Evolutionary conservation across 2,113 vertebrate species (phyloP).

Genomic region (Poeciliopsis turrubarensis): DNA sequence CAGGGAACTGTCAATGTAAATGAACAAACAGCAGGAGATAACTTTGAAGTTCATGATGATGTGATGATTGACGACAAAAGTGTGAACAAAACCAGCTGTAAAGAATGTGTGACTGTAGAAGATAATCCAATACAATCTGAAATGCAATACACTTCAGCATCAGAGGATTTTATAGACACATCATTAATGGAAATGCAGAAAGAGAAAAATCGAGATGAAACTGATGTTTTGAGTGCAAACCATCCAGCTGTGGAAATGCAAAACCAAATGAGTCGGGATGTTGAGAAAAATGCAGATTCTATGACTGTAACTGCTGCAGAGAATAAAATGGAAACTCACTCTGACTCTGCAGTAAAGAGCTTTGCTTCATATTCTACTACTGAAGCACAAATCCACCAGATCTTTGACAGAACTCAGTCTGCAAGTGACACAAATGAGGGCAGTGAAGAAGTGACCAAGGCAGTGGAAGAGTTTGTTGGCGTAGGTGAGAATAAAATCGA

Average conservation of each 20-base stretch:
- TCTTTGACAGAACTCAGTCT: background rate
- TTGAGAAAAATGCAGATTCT: background rate
- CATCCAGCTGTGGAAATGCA: constrained; percentile 1
- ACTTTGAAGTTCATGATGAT: background rate
- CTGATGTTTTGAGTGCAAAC: background rate
- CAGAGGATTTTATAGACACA: constrained; percentile 4
- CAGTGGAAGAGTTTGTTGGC: background rate
- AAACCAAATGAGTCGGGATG: constrained; percentile 6
- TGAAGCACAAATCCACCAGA: constrained; percentile 6
- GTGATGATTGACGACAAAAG: background rate
- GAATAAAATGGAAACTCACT: background rate
- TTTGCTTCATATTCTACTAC: background rate
- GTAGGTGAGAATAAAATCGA: constrained; percentile 24
- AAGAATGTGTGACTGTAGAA: constrained; percentile 3
- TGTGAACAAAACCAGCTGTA: background rate
- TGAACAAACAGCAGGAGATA: background rate
- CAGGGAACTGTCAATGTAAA: constrained; percentile 2
- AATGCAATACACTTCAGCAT: background rate
- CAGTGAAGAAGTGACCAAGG: background rate
- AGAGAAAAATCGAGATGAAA: constrained; percentile 2
- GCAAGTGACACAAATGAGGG: background rate
- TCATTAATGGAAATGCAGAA: constrained; percentile 4
- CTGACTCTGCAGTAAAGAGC: background rate
- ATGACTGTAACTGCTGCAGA: constrained; percentile 1
- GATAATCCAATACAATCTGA: background rate